A percentile compares a stretch with the other conserved stretches of the same genome.
phyloP scores from a whole-genome alignment of 1,140 invertebrate species.

The Drosophila fuyamai region DNA sequence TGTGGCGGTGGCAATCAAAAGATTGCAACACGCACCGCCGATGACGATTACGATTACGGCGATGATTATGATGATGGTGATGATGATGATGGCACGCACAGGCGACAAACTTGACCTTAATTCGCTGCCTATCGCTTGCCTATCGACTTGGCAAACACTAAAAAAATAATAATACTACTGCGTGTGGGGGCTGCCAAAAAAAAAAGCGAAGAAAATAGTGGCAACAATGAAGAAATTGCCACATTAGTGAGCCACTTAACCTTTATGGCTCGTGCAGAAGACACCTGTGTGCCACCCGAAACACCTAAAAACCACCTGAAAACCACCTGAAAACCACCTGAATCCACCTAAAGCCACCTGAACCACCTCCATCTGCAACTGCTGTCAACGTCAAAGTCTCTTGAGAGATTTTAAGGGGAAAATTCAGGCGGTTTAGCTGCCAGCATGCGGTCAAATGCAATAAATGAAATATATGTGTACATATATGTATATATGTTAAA shows the following conservation, averaged over 20 bases:
- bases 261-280: slow-evolving; percentile 30
- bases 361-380: slow-evolving; percentile 5
- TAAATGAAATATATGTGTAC: slow-evolving; percentile 12
- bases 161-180: slow-evolving; percentile 32
- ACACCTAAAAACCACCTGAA: slow-evolving; percentile 12
- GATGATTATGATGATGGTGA: slow-evolving; percentile 22
- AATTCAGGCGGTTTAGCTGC: slow-evolving; percentile 3
- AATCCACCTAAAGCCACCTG: not conserved
- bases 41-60: slow-evolving; percentile 12
- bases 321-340: slow-evolving; percentile 17
- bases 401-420: slow-evolving; percentile 11
- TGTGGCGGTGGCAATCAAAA: slow-evolving; percentile 48
- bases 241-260: slow-evolving; percentile 58
- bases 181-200: slow-evolving; percentile 46
- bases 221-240: slow-evolving; percentile 38
- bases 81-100: slow-evolving; percentile 49
- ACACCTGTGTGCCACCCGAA: slow-evolving; percentile 18
- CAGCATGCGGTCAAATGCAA: slow-evolving; percentile 53
- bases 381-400: slow-evolving; percentile 11
- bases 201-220: slow-evolving; percentile 18
- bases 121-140: slow-evolving; percentile 45
- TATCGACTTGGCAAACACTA: slow-evolving; percentile 36
- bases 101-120: slow-evolving; percentile 61
- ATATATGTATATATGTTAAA: not conserved
- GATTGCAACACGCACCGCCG: slow-evolving; percentile 52